Evolutionary conservation across 2,113 vertebrate genomes (phyloP), one percentile per base, ranked within the genome.

Genomic region (Telmatochromis bifrenatus): DNA sequence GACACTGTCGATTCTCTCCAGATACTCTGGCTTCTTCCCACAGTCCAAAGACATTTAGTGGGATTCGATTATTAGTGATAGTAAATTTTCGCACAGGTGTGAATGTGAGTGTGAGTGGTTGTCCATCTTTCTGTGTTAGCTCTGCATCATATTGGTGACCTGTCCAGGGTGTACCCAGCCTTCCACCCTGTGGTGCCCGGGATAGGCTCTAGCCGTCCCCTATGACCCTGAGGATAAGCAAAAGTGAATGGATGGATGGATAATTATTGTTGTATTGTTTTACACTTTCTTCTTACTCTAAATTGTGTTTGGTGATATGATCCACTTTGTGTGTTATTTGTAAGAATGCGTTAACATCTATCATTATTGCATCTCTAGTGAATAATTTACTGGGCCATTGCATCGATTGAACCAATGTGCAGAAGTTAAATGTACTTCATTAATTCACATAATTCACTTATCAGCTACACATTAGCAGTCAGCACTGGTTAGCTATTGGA

Each of bases 181-280:
- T 68, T 37, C 19, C 60, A 68, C 7, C 60, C 60, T 65, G 33
- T 65, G 1, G 19, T 65, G 60, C 19, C 0, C 7, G 3, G 19
- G 33, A 37, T 65, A 65, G 33, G 33, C 33, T 37, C 0, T 4
- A 65, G 3, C 19, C 0, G 0, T 37, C 4, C 0, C 4, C 60
- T 12, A 65, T 65, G 3, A 37, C 19, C 33, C 60, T 21, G 19
- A 65, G 33, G 60, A 65, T 65, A 37, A 65, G 60, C 60, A 65
- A 37, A 37, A 65, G 60, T 5, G 33, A 65, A 65, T 37, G 19
- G 33, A 2, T 5, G 60, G 60, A 37, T 65, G 19, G 60, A 37
- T 65, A 37, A 65, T 83, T 83, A 51, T 49, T 83, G 7, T 53
- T 37, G 13, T 17, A 28, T 53, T 19, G 23, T 53, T 84, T 12